These are phyloP conservation scores for Alcis repandata DNA, from an alignment of 2,888 invertebrate genomes.

Conservation along the genomic window DNA sequence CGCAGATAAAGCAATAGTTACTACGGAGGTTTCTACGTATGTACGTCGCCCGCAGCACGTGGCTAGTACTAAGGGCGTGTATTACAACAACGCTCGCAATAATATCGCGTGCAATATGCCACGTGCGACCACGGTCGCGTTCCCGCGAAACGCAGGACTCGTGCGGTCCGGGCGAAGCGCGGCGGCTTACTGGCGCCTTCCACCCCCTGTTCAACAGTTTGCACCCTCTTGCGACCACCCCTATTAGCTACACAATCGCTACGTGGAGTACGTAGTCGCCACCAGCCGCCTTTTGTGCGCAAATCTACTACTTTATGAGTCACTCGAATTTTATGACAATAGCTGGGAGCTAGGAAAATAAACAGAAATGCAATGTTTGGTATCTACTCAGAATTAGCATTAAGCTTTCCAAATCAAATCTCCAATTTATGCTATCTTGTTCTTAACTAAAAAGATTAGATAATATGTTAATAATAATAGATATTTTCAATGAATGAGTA, in stretches of 20 bases:
- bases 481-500: too few species aligned
- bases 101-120: conserved; percentile 45
- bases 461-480: too few species aligned
- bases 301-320: conserved; percentile 45
- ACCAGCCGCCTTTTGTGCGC: conserved; percentile 43
- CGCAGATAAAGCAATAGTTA: not conserved
- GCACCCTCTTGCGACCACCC: conserved; percentile 77
- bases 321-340: conserved; percentile 41
- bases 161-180: conserved; percentile 62
- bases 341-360: conserved; percentile 13
- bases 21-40: conserved; percentile 1
- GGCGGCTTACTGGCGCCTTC: conserved; percentile 79
- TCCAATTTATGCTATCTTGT: too few species aligned
- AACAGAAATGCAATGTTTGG: not conserved
- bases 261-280: conserved; percentile 19
- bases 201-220: conserved; percentile 83
- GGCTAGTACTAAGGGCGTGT: not conserved
- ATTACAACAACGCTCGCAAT: conserved; percentile 26
- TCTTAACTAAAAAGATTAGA: too few species aligned
- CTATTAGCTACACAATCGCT: conserved; percentile 53
- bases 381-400: not conserved
- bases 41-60: not conserved
- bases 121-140: conserved; percentile 34
- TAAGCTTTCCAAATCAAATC: too few species aligned
- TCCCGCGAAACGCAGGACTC: conserved; percentile 28